A percentile compares a stretch with the other conserved stretches of the same genome.
phyloP scores from a whole-genome alignment of 2,113 vertebrate genomes.

The Larimichthys crocea region DNA sequence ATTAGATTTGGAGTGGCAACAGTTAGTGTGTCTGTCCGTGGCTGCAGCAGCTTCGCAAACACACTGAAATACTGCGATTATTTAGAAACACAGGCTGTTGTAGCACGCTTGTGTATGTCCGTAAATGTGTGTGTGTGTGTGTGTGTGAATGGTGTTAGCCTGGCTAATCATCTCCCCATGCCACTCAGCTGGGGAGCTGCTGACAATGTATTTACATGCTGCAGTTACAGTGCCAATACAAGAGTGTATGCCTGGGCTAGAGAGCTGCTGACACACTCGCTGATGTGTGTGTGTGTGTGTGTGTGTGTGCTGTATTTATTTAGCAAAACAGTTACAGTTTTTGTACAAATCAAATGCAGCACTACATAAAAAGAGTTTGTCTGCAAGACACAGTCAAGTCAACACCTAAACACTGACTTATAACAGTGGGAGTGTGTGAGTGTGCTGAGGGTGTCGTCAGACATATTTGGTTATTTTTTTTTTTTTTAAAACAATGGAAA shows the following conservation, averaged over 20 bases:
- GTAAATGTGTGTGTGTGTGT: slow-evolving; percentile 16
- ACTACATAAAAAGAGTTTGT: neutral
- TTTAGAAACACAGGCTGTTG: slow-evolving; percentile 86
- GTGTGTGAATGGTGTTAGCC: slow-evolving; percentile 81
- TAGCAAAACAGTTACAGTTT: slow-evolving; percentile 13
- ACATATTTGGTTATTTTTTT: neutral
- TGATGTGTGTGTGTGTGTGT: slow-evolving; percentile 14
- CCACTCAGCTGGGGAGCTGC: slow-evolving; percentile 93
- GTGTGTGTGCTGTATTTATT: slow-evolving; percentile 19
- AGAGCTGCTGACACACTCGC: slow-evolving; percentile 40
- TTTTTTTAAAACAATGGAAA: neutral
- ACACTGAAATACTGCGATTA: slow-evolving; percentile 90
- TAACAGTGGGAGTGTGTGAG: slow-evolving; percentile 3
- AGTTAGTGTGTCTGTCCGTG: slow-evolving; percentile 80
- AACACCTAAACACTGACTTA: slow-evolving; percentile 13
- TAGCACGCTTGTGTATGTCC: slow-evolving; percentile 25
- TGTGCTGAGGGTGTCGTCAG: neutral
- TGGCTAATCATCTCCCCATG: slow-evolving; percentile 95
- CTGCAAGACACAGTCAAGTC: neutral
- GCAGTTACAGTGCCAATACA: slow-evolving; percentile 53
- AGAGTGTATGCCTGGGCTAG: slow-evolving; percentile 30
- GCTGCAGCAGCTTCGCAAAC: slow-evolving; percentile 78
- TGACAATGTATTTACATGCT: slow-evolving; percentile 94
- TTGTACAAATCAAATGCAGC: slow-evolving; percentile 22
- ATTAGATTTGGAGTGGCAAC: slow-evolving; percentile 79